Evolutionary conservation across 2,888 invertebrate species (phyloP), one percentile per base, ranked within the genome.

Genomic region (Drosophila nigricruria): DNA sequence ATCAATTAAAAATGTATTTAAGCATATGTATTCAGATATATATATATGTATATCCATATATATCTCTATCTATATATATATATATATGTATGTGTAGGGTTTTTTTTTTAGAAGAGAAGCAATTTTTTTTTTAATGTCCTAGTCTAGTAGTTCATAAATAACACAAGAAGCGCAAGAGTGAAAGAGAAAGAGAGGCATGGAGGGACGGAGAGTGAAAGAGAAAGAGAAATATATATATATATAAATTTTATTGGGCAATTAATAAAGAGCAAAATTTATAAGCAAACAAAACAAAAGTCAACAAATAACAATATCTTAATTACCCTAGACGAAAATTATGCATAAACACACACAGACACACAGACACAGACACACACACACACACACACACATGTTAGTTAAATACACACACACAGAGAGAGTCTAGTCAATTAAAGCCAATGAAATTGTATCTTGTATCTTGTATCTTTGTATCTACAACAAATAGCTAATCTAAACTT

Each of bases 371-470:
- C 20, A 58, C 23, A 56, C 16, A 59, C 27, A 64, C 58, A 60
- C 38, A 68, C 45, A 27, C n/a, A 47, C 25, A 50, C 25, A 64
- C 20, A 65, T 61, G 30, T 52, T 65, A 65, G 64, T 62, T 43
- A 43, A 65, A 65, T 61, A 64, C 50, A 74, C 49, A 68, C 30
- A 56, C 40, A 65, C n/a, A 45, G 25, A 66, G 25, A 27, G 20
- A 42, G 77, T 86, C 81, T 84, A 84, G 87, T 87, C 84, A 84
- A 84, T 87, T 84, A 84, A 87, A 70, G 67, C 67, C 83, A 64
- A 25, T 63, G 60, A 71, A 73, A 66, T 75, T 78, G 79, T 81
- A 82, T 76, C 79, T 82, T 75, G 72, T 78, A 76, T 82, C 76
- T 81, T 70, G 53, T 53, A 53, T 54, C 53, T 54, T 54, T 54